Evolutionary conservation across 2,113 vertebrate species (phyloP).

Genomic region (Otus sunia): DNA sequence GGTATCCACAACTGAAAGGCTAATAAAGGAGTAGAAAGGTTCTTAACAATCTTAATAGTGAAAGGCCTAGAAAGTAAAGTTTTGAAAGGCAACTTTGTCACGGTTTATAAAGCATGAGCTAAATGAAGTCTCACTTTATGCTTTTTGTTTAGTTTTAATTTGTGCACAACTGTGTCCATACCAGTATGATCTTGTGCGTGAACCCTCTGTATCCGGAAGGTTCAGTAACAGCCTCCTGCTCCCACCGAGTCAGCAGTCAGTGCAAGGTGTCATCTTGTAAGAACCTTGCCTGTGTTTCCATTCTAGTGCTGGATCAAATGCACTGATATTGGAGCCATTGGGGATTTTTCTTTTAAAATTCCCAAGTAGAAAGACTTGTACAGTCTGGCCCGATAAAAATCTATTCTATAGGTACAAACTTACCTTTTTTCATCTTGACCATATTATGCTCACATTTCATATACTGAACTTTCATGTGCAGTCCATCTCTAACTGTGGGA

Average conservation of each 20-base stretch:
- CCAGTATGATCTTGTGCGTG: not conserved
- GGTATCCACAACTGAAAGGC: not conserved
- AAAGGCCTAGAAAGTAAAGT: not conserved
- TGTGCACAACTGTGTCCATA: not conserved
- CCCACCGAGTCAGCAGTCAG: not conserved
- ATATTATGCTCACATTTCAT: not conserved
- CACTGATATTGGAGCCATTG: not conserved
- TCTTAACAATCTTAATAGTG: not conserved
- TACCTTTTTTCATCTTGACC: not conserved
- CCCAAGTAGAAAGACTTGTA: not conserved
- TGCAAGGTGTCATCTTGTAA: not conserved
- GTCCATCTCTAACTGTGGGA: not conserved
- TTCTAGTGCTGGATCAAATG: not conserved
- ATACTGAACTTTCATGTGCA: not conserved
- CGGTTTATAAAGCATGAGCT: not conserved
- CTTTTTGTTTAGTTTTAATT: not conserved
- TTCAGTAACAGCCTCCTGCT: not conserved
- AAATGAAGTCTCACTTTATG: not conserved
- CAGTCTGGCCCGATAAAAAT: not conserved
- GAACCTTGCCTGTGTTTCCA: not conserved
- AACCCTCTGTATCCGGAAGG: not conserved
- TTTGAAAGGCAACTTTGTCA: not conserved
- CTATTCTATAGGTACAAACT: not conserved
- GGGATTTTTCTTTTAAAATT: not conserved
- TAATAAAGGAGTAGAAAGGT: not conserved